Percentiles rank a stretch among this genome's conserved stretches.
Conservation (phyloP, 2,888 invertebrate species). For the Brassicogethes aeneus region DNA sequence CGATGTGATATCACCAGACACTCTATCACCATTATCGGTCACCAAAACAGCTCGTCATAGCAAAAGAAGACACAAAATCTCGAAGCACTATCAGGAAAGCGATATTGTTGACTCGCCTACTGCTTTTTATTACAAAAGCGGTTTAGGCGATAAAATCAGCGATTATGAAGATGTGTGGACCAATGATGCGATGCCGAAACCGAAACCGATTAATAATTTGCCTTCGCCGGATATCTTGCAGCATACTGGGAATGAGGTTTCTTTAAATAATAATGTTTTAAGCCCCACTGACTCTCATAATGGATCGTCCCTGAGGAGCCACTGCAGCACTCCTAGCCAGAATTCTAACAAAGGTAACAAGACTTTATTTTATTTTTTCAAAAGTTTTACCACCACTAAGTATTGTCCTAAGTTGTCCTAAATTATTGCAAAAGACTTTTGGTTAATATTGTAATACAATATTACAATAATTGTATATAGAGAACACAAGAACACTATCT, state of each 20-base stretch:
- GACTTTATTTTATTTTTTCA: too few species aligned
- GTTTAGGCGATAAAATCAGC: slow-evolving; percentile 83
- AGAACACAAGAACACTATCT: too few species aligned
- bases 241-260: slow-evolving; percentile 46
- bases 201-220: slow-evolving; percentile 22
- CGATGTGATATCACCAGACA: slow-evolving; percentile 41
- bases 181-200: slow-evolving; percentile 43
- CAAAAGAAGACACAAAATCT: slow-evolving; percentile 51
- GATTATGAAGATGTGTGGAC: slow-evolving; percentile 93
- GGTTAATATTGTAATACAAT: too few species aligned
- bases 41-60: slow-evolving; percentile 44
- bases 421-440: too few species aligned
- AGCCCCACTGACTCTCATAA: slow-evolving; percentile 35
- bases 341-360: slow-evolving; percentile 24
- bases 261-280: slow-evolving; percentile 46
- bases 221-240: slow-evolving; percentile 36
- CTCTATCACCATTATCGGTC: slow-evolving; percentile 40
- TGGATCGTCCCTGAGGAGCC: slow-evolving; percentile 24
- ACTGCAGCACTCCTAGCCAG: slow-evolving; percentile 31
- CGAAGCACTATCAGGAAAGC: slow-evolving; percentile 68
- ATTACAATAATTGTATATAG: too few species aligned
- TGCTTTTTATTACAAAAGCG: slow-evolving; percentile 76
- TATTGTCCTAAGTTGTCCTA: too few species aligned
- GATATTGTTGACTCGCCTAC: slow-evolving; percentile 77
- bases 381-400: too few species aligned